Conservation (phyloP, 2,113 vertebrate genomes). For the Prionailurus bengalensis region DNA sequence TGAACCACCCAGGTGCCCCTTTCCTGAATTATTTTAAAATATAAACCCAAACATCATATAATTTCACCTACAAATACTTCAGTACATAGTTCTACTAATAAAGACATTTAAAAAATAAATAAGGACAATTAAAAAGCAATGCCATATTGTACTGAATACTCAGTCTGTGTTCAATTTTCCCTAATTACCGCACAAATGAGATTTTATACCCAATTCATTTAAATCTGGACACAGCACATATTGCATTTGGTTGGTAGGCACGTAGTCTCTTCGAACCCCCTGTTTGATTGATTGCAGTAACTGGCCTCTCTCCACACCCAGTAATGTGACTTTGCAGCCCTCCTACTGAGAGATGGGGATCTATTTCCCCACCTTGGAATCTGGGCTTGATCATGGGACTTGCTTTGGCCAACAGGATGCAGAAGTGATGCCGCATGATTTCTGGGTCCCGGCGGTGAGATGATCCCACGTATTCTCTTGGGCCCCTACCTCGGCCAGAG, state of each 20-base stretch:
- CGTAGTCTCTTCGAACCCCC: neutral
- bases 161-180: neutral
- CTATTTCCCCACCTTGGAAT: neutral
- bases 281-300: neutral
- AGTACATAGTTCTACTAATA: neutral
- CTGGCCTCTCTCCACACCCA: neutral
- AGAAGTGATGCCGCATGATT: neutral
- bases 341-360: neutral
- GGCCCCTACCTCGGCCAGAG: neutral
- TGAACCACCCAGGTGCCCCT: too few species aligned
- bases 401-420: neutral
- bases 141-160: neutral
- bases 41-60: neutral
- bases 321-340: neutral
- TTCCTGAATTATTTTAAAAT: neutral
- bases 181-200: neutral
- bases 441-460: neutral
- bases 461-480: neutral
- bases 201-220: neutral
- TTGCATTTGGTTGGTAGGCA: neutral
- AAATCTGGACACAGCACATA: neutral
- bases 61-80: neutral
- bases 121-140: neutral
- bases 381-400: neutral
- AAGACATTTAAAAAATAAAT: conserved; percentile 6